Base-by-base conservation (phyloP, 2,888 invertebrate genomes). In the Sarcophaga variegata region DNA sequence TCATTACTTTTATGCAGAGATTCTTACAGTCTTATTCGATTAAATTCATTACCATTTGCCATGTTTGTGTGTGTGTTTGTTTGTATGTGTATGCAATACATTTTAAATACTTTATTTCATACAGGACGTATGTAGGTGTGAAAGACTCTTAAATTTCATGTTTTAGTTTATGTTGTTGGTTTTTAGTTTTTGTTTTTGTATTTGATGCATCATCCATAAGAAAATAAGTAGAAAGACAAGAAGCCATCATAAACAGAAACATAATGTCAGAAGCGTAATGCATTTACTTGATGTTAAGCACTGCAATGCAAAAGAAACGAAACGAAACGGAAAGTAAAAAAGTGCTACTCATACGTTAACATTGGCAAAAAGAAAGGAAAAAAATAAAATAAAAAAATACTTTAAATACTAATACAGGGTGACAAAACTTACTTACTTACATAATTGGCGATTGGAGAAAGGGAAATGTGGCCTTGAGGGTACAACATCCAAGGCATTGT, bases 201-300 rank as follows among this genome's bases (percentile, higher is more conserved):
- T 14, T 54, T 54, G 17, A 17, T 54, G 54, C 54, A 54, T 54
- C 54, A 54, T 14, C 54, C 54, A 54, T 54, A 54, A 54, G 54
- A 54, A 54, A 54, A 54, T 54, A 17, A 54, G 54, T 54, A 3
- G 14, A 54, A 54, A 54, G 54, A 54, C 54, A 54, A 17, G 54
- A 54, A 54, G 54, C 54, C 54, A 54, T 54, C 54, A 54, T 54
- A 54, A 54, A 54, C 54, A 54, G 54, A 54, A 77, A 83, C 82
- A 77, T 83, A 71, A 77, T 77, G 77, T 83, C 82, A 83, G 49
- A 74, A 78, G 83, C 83, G 78, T 72, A 49, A 74, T 83, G 83
- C 83, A 83, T 72, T 83, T 83, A 74, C 72, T 63, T 74, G 49
- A 37, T 78, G 25, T 62, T 83, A 69, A 83, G 54, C 54, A 10